Base-by-base conservation (phyloP, 2,888 invertebrate genomes). In the Dolomedes plantarius region DNA sequence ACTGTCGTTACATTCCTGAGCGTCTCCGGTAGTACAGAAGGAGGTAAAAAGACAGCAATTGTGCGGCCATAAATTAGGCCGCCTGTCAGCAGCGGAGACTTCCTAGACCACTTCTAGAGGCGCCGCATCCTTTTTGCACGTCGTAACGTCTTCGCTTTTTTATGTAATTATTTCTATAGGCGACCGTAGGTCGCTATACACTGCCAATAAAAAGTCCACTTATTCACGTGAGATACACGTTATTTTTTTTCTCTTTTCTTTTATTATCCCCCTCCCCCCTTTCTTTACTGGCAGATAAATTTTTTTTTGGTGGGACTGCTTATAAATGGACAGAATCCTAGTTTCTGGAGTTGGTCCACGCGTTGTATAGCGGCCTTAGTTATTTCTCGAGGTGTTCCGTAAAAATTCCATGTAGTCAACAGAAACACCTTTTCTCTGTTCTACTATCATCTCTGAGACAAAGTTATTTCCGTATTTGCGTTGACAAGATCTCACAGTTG, bases 61-160 rank as follows among this genome's bases (percentile, higher is more conserved):
- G 67, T 27, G 27, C 27, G 31, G 27, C 56, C 46, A 83, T 73
- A 77, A 83, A 83, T 75, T 32, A 39, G 16, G 28, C 19, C 29
- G 29, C 50, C 19, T 73, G 77, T 73, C 83, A 76, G 46, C 65
- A 2, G 7, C 0, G 28, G 73, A 50, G 77, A 83, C 77, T 83
- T 83, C 83, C 83, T 72, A 64, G 29, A 77, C 67, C 36, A 13
- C 81, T 39, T 79, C 50, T 32, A 46, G 27, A 67, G 83, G 77
- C 83, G 83, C 83, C 83, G 36, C 39, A 50, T 46, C 69, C 31
- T 65, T 83, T 56, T 67, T 16, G 56, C 83, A 83, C 83, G 77
- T 83, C 77, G 36, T 83, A 31, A 68, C 41, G 69, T 56, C 39
- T 67, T 46, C 74, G 36, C 39, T 68, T 69, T 68, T 62, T 74